These are phyloP conservation scores for Anastrepha obliqua DNA, from an alignment of 1,140 invertebrate genomes.

Conservation along the genomic window DNA sequence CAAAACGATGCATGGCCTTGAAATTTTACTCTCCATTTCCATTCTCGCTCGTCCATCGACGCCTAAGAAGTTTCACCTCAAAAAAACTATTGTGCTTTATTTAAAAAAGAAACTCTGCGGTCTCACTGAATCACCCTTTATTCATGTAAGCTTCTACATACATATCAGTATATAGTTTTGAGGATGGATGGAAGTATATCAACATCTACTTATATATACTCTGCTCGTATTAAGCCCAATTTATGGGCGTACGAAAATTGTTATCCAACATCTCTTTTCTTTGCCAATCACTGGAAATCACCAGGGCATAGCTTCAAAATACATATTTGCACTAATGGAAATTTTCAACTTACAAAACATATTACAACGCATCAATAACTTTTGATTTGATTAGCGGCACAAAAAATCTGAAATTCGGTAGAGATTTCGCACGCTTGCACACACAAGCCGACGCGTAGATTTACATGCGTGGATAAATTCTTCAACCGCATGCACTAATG, in stretches of 20 bases:
- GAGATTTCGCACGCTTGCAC: neutral
- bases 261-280: neutral
- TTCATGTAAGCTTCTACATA: too few relatives aligned
- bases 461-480: neutral
- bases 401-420: conserved; percentile 18
- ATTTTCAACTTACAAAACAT: conserved; percentile 50
- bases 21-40: too few relatives aligned
- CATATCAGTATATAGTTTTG: too few relatives aligned
- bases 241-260: neutral
- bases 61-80: too few relatives aligned
- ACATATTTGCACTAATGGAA: conserved; percentile 31
- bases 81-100: too few relatives aligned
- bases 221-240: neutral
- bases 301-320: neutral
- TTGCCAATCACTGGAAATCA: neutral
- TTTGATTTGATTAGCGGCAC: conserved; percentile 48
- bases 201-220: neutral
- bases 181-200: too few relatives aligned
- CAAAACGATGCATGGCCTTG: too few relatives aligned
- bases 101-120: too few relatives aligned
- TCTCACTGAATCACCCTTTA: too few relatives aligned
- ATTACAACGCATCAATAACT: conserved; percentile 48
- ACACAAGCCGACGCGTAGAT: neutral
- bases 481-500: conserved; percentile 46
- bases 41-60: too few relatives aligned